A percentile compares a stretch with the other conserved stretches of the same genome.
These are phyloP conservation scores for Colletes collaris DNA, from an alignment of 2,888 invertebrate species.

Conservation along the genomic window DNA sequence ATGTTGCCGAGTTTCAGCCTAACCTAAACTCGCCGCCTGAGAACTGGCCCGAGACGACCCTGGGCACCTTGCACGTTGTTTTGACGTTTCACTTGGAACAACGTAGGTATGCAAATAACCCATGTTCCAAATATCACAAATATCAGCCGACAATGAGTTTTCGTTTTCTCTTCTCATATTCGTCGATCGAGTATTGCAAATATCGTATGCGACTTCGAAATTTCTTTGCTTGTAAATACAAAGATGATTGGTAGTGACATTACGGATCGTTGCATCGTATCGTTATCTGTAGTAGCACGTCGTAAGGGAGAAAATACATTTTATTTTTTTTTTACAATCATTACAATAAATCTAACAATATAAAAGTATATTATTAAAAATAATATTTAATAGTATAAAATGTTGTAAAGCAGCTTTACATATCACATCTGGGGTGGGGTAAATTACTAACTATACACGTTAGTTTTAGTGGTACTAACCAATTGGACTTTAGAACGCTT, in stretches of 20 bases:
- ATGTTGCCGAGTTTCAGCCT: constrained; percentile 50
- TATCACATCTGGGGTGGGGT: constrained; percentile 82
- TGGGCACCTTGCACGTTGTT: constrained; percentile 13
- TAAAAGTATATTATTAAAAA: constrained; percentile 76
- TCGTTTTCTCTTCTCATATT: neutral
- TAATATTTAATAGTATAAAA: constrained; percentile 79
- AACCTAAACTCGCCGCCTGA: constrained; percentile 59
- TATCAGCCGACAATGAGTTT: neutral
- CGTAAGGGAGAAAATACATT: constrained; percentile 66
- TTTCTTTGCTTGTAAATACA: neutral
- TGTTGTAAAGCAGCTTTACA: constrained; percentile 82
- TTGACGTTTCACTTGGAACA: constrained; percentile 30
- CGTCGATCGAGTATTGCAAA: neutral
- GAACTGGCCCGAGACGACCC: constrained; percentile 20
- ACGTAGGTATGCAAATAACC: constrained; percentile 18
- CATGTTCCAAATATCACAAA: neutral
- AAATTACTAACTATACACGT: constrained; percentile 67
- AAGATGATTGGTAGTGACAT: neutral
- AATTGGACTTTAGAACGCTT: constrained; percentile 49
- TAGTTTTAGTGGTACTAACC: constrained; percentile 46
- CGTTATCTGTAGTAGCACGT: neutral
- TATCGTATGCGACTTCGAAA: neutral
- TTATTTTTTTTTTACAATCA: constrained; percentile 74
- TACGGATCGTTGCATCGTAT: neutral
- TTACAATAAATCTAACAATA: constrained; percentile 76